Evolutionary conservation across 1,140 invertebrate species (phyloP), one percentile per base, ranked within the genome.

Genomic region (Aphis gossypii): DNA sequence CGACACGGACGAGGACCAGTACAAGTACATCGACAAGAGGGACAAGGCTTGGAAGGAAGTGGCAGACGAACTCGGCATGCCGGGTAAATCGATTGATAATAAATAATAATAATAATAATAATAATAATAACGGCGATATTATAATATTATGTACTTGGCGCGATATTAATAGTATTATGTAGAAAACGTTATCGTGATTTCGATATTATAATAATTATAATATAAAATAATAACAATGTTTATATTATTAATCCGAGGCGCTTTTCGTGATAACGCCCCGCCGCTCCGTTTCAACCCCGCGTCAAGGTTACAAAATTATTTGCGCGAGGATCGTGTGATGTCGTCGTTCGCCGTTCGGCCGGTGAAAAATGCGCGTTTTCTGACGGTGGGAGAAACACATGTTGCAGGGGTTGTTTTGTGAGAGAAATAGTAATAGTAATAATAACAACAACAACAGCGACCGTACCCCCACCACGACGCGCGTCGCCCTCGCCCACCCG

Each of bases 21-120:
- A 93, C 91, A 93, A 93, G 82, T 93, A 93, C 46, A 93, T 93
- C 82, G 91, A 93, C 91, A 93, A 93, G 91, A 93, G 91, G 76
- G 91, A 93, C 82, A 93, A 86, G 30, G 91, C 91, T 2, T 93
- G 91, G 91, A 93, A 93, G 20, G 91, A 93, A 93, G 91, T 93
- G 48, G 91, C 91, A 3, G 91, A 93, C 21, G 91, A 93, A 41
- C 76, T 93, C 0, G 91, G 91, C 68, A 93, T 93, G 91, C 91
- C 91, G n/a, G 91, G 91, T 93, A 93, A 84, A 56, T 60, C 38
- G 20, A 82, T 38, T 38, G 21, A 46, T 46, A 46, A 46, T 46
- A 46, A 46, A 46, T 46, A 46, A 46, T 46, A 46, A 11, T 46
- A 8, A 11, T 35, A 46, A 11, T 46, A 8, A 11, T 35, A 5